Evolutionary conservation across 2,797 vertebrate genomes (phyloP).

Genomic region (Eulemur mongoz): DNA sequence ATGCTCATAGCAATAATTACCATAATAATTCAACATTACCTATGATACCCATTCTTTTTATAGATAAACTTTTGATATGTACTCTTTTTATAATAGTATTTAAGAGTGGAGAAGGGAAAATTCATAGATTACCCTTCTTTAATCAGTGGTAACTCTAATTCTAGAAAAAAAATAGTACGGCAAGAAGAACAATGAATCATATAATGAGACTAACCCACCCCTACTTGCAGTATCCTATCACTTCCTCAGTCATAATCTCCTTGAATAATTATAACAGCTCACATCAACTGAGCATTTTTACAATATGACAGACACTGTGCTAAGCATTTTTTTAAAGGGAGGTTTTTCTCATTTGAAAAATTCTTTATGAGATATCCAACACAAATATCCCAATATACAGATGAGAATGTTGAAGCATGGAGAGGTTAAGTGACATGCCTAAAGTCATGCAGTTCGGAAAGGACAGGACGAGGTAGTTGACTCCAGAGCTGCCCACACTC

Average conservation of each 20-base stretch:
- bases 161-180: not conserved
- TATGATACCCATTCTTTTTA: not conserved
- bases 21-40: not conserved
- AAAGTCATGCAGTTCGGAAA: not conserved
- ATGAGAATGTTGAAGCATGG: not conserved
- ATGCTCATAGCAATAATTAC: not conserved
- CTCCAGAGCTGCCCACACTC: too few relatives aligned
- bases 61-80: not conserved
- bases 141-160: not conserved
- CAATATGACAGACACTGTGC: too few relatives aligned
- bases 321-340: not conserved
- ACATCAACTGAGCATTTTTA: not conserved
- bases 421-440: not conserved
- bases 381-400: not conserved
- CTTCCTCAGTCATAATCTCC: not conserved
- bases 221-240: not conserved
- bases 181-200: not conserved
- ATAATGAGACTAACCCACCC: not conserved
- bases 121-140: not conserved
- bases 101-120: not conserved
- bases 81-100: not conserved
- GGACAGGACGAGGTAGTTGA: not conserved
- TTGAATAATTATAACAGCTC: not conserved
- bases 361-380: not conserved
- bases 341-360: not conserved